A percentile compares a stretch with the other conserved stretches of the same genome.
Conservation (phyloP, 2,888 invertebrate genomes). For the Deilephila elpenor region DNA sequence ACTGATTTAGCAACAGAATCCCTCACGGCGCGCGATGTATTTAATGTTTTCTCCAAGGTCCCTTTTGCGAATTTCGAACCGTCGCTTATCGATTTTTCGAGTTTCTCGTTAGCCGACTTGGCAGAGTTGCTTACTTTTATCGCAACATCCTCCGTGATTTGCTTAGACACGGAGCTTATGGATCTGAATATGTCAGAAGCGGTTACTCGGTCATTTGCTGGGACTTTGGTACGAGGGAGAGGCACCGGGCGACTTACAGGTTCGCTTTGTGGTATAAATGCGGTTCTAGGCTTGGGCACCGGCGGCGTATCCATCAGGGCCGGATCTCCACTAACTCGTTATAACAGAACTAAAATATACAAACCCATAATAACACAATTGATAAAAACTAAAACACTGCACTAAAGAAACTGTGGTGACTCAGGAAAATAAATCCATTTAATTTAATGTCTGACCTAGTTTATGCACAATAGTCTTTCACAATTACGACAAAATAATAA, state of each 20-base stretch:
- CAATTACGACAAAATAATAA: not conserved
- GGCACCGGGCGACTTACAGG: conserved; percentile 80
- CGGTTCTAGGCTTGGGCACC: conserved; percentile 73
- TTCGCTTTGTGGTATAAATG: conserved; percentile 55
- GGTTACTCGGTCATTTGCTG: conserved; percentile 62
- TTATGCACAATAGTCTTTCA: not conserved
- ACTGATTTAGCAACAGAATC: conserved; percentile 85
- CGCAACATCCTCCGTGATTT: conserved; percentile 83
- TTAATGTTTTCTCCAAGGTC: conserved; percentile 76
- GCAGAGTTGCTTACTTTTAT: conserved; percentile 77
- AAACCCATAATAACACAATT: conserved; percentile 53
- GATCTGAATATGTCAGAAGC: conserved; percentile 78
- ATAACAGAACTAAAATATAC: conserved; percentile 47
- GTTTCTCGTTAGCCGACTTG: conserved; percentile 70
- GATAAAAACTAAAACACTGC: conserved; percentile 18
- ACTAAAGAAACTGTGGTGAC: conserved; percentile 27
- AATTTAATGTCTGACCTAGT: conserved; percentile 18
- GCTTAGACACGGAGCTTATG: conserved; percentile 84
- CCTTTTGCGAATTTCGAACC: conserved; percentile 76
- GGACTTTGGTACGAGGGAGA: conserved; percentile 76
- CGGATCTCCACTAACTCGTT: conserved; percentile 36
- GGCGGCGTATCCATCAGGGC: conserved; percentile 73
- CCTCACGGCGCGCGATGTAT: conserved; percentile 79
- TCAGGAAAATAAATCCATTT: conserved; percentile 24
- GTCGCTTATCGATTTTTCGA: conserved; percentile 70